Base-by-base conservation (phyloP, 2,797 vertebrate species). In the Amblyopsis hoosieri region DNA sequence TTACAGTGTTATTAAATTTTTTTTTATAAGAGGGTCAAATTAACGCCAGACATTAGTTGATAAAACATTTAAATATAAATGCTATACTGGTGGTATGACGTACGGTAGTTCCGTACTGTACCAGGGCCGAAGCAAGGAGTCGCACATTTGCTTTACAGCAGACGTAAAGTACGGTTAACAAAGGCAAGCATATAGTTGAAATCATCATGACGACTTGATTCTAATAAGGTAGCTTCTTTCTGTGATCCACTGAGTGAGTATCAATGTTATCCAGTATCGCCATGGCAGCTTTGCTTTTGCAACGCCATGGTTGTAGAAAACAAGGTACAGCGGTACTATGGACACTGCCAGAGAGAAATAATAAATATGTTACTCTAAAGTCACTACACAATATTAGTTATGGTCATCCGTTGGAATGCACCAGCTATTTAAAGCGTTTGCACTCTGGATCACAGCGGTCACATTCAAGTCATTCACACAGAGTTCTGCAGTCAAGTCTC, bases 201-300 rank as follows among this genome's bases (percentile, higher is more conserved):
- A 37, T 11, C 1, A 6, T 7, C 37, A 9, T 42, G 37, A 42
- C 37, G 4, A 42, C 37, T 7, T 42, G 8, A 42, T 42, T 42
- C 37, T 10, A 42, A 42, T 42, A 42, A 42, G 7, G 7, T 10
- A 42, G 37, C 3, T 42, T 15, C 29, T 55, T 42, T 55, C 13
- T 9, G 31, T 12, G 37, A 42, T 42, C 37, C 37, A 42, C 9
- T 48, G 50, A 14, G 13, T 4, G n/a, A 17, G 15, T 9, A 52
- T 15, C 7, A 17, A 14, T 14, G 14, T 14, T 9, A 45, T 15
- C 33, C 42, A 15, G 37, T 31, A 57, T 17, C 47, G 54, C 4
- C 2, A 93, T 93, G 93, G 86, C 88, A 45, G 87, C 90, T 11
- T 54, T 79, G 15, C 67, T 91, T 60, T 69, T 85, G 67, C 86